Base-by-base conservation (phyloP, 2,888 invertebrate species). In the Heliconius hortense region DNA sequence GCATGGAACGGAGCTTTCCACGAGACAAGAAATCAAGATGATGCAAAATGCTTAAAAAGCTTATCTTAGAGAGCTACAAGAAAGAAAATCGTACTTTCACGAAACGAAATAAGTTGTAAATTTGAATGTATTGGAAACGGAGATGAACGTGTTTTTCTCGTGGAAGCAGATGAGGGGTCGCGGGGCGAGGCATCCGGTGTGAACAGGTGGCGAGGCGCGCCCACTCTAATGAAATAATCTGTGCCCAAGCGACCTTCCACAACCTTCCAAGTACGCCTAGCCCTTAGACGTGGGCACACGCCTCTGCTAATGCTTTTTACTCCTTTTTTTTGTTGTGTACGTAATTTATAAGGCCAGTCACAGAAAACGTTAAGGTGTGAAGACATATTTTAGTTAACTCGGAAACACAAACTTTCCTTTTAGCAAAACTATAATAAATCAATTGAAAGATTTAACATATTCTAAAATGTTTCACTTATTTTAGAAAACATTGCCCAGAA, bases 171-270 rank as follows among this genome's bases (percentile, higher is more conserved):
- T 75, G 80, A 77, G 82, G 80, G 82, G 77, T 79, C 82, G 88
- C 82, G 88, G 87, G 86, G 82, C 79, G 86, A 79, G 86, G 90
- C 83, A 92, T 93, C 93, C 93, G 93, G 93, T 91, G 90, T 82
- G 89, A 87, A 91, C 93, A 93, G 92, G 93, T 92, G 93, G 89
- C 87, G 81, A 85, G 82, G 81, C 82, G 81, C 86, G 89, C 90
- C 91, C 91, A 90, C 90, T 88, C 88, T 89, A 89, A 90, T 90
- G 87, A 89, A 91, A 90, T 89, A 90, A 92, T 92, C 89, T 91
- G 89, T 90, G 83, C 85, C 86, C 81, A 82, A 81, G 77, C 89
- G 90, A 91, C 92, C 93, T 92, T 91, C 89, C 88, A 89, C 91
- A 90, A 90, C 89, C 90, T 90, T 90, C 88, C 86, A 79, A 80